These are phyloP conservation scores for Calliopum simillimum DNA, from an alignment of 2,888 invertebrate species.

Conservation along the genomic window DNA sequence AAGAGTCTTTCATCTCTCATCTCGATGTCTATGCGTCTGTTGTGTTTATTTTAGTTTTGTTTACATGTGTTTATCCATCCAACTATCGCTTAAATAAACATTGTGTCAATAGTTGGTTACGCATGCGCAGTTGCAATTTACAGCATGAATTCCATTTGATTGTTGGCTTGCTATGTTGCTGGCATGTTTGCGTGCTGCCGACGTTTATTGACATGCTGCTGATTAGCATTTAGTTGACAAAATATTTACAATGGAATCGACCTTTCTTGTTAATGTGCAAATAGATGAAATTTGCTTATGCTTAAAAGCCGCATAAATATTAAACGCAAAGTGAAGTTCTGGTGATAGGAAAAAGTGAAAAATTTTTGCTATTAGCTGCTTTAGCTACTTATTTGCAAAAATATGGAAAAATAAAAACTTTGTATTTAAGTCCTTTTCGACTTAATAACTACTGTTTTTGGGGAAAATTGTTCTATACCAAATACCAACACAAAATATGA, in stretches of 20 bases:
- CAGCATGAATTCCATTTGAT: slow-evolving; percentile 54
- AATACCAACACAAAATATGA: no score
- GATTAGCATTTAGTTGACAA: slow-evolving; percentile 21
- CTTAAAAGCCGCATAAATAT: no score
- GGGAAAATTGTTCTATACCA: no score
- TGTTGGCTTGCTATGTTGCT: slow-evolving; percentile 35
- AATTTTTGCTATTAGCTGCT: no score
- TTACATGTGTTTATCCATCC: slow-evolving; percentile 2
- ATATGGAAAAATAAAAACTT: no score
- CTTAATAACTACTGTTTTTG: no score
- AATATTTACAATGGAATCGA: not conserved
- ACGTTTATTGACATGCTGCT: no score
- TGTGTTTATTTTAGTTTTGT: slow-evolving; percentile 17
- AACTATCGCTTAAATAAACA: slow-evolving; percentile 38
- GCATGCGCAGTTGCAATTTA: slow-evolving; percentile 56
- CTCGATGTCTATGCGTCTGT: not conserved
- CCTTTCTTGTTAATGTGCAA: not conserved
- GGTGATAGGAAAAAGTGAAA: no score
- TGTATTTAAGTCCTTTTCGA: no score
- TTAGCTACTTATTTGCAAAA: no score
- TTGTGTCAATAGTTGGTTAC: slow-evolving; percentile 39
- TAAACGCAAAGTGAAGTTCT: no score
- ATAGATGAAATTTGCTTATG: not conserved
- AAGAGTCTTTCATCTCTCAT: not conserved
- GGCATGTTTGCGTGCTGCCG: no score